Conservation (phyloP, 2,113 vertebrate species). For the Holacanthus passer region DNA sequence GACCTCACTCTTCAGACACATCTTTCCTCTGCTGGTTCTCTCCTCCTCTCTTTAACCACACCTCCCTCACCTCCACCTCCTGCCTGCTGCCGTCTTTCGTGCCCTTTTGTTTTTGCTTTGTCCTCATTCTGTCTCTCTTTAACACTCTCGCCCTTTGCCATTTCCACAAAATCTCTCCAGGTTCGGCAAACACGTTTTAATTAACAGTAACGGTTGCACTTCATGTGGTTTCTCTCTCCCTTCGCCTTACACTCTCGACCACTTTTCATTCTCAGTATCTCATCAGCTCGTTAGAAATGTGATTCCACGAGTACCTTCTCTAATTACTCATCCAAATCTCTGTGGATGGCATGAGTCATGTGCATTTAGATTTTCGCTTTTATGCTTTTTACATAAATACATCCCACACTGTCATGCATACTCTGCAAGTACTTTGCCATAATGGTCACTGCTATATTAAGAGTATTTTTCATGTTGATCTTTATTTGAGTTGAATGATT, state of each 20-base stretch:
- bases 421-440: not conserved
- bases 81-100: not conserved
- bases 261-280: not conserved
- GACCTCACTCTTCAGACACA: not conserved
- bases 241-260: not conserved
- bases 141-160: constrained; percentile 30
- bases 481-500: not conserved
- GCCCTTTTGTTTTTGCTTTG: not conserved
- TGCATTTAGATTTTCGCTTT: not conserved
- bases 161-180: constrained; percentile 1
- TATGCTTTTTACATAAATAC: not conserved
- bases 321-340: constrained; percentile 10
- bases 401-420: not conserved
- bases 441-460: not conserved
- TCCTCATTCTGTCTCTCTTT: constrained; percentile 40
- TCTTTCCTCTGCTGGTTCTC: not conserved
- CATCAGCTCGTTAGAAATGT: not conserved
- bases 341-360: constrained; percentile 13
- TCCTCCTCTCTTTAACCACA: constrained; percentile 2
- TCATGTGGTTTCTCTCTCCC: not conserved
- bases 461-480: not conserved
- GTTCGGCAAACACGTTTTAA: constrained; percentile 2
- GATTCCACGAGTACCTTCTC: not conserved
- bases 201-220: constrained; percentile 11
- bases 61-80: not conserved